A percentile compares a stretch with the other conserved stretches of the same genome.
phyloP scores from a whole-genome alignment of 30 jellyfish, hydroid and myxozoan genomes.

The Aurelia coerulea region DNA sequence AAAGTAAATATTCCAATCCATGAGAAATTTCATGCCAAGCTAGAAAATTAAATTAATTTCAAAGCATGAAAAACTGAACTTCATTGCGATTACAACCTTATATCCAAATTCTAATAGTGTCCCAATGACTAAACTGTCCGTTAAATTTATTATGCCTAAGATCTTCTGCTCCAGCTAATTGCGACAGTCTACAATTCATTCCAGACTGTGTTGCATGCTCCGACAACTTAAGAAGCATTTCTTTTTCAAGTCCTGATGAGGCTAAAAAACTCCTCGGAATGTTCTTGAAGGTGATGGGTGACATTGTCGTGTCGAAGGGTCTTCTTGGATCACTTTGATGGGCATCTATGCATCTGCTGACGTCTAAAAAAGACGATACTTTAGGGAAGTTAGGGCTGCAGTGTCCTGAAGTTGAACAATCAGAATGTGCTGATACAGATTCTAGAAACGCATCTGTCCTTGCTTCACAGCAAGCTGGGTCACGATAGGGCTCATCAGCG shows the following conservation, averaged over 20 bases:
- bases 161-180: constrained; percentile 33
- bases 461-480: constrained; percentile 92
- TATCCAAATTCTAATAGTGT: constrained; percentile 70
- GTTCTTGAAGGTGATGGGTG: constrained; percentile 27
- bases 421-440: constrained; percentile 10
- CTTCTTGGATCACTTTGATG: constrained; percentile 31
- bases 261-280: constrained; percentile 63
- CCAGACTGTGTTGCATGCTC: constrained; percentile 9
- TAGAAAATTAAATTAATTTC: too few relatives aligned
- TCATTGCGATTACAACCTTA: background rate
- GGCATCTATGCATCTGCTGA: constrained; percentile 9
- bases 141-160: constrained; percentile 34
- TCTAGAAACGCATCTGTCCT: constrained; percentile 15
- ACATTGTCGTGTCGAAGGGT: constrained; percentile 13
- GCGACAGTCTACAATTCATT: constrained; percentile 52
- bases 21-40: too few relatives aligned
- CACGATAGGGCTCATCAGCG: constrained; percentile 93
- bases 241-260: constrained; percentile 54
- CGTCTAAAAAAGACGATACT: constrained; percentile 76
- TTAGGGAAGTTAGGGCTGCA: constrained; percentile 70
- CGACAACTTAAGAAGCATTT: constrained; percentile 24
- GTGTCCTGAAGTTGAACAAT: constrained; percentile 40
- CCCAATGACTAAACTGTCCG: constrained; percentile 69
- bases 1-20: constrained; percentile 1
- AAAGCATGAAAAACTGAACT: background rate